Evolutionary conservation across 2,113 vertebrate genomes (phyloP).

Genomic region (Procapra przewalskii): DNA sequence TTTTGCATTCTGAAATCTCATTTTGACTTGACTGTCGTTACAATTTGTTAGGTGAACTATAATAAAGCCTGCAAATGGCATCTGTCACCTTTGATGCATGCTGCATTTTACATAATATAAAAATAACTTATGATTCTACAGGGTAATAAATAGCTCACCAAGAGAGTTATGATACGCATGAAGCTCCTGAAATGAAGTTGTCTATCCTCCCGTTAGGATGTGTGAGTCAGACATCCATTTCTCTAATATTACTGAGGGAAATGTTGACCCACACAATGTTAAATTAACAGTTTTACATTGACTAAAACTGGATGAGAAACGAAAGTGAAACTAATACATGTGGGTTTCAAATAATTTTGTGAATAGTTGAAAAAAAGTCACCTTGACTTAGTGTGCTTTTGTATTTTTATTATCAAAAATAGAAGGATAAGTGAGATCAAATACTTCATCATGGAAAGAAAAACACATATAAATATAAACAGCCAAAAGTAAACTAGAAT

Average conservation of each 20-base stretch:
- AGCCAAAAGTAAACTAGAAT: not conserved
- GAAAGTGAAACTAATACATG: not conserved
- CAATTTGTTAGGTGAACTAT: not conserved
- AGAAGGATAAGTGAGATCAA: not conserved
- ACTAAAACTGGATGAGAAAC: not conserved
- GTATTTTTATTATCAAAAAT: not conserved
- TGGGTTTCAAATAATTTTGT: slow-evolving; percentile 35
- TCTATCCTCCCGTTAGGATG: not conserved
- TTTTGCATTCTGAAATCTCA: not conserved
- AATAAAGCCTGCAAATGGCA: not conserved
- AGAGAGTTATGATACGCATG: not conserved
- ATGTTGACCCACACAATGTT: not conserved
- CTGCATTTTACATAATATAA: slow-evolving; percentile 32
- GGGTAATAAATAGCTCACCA: not conserved
- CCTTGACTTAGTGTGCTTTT: not conserved
- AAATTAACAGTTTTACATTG: not conserved
- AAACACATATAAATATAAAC: not conserved
- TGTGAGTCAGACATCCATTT: not conserved
- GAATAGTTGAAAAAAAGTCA: not conserved
- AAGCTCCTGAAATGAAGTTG: slow-evolving; percentile 30
- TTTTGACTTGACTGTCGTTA: slow-evolving; percentile 45
- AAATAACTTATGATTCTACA: not conserved
- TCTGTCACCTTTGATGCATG: not conserved
- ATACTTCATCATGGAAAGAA: not conserved
- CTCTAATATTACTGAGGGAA: not conserved